Conservation (phyloP, 2,888 invertebrate genomes). For the Orthosia gothica region DNA sequence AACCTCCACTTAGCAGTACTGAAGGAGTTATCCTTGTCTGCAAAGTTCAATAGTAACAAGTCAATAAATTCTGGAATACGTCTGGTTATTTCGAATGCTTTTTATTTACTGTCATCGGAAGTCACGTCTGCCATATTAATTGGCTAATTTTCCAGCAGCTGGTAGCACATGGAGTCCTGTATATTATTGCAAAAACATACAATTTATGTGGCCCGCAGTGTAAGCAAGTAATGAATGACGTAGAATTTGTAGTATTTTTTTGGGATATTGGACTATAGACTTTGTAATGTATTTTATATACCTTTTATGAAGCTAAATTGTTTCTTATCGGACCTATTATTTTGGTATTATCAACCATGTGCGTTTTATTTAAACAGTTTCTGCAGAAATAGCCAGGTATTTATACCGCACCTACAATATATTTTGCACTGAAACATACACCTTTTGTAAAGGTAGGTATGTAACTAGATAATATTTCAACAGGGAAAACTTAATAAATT, state of each 20-base stretch:
- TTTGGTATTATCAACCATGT: slow-evolving; percentile 11
- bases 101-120: slow-evolving; percentile 50
- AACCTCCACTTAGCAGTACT: not conserved
- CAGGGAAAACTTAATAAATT: not conserved
- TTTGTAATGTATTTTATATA: slow-evolving; percentile 25
- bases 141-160: slow-evolving; percentile 52
- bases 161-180: slow-evolving; percentile 33
- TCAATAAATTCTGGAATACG: slow-evolving; percentile 50
- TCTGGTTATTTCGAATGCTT: slow-evolving; percentile 53
- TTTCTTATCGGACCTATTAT: slow-evolving; percentile 3
- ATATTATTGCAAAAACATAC: slow-evolving; percentile 55
- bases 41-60: slow-evolving; percentile 50
- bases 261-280: slow-evolving; percentile 12
- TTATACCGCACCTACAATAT: not conserved
- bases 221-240: slow-evolving; percentile 21
- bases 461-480: no score
- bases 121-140: slow-evolving; percentile 60
- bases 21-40: slow-evolving; percentile 8
- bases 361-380: slow-evolving; percentile 15
- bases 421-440: not conserved
- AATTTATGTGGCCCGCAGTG: slow-evolving; percentile 47
- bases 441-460: not conserved
- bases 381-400: not conserved
- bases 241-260: slow-evolving; percentile 45
- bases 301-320: slow-evolving; percentile 13